Evolutionary conservation across 2,797 vertebrate species (phyloP).

Genomic region (Xyrichtys novacula): DNA sequence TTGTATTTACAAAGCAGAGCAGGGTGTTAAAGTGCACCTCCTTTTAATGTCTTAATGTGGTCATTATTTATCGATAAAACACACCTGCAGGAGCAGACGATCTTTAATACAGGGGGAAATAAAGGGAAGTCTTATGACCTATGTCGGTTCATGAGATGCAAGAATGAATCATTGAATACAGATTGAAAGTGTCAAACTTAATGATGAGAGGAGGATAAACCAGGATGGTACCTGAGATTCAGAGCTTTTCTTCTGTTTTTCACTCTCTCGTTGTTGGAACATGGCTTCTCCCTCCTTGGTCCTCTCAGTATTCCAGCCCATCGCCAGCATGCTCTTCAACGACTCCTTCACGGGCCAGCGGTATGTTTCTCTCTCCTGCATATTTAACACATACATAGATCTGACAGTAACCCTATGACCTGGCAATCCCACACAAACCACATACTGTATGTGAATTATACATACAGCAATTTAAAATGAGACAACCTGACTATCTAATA

Average conservation of each 20-base stretch:
- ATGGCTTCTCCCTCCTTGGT: conserved; percentile 94
- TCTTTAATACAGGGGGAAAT: background rate
- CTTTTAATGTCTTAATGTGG: conserved; percentile 11
- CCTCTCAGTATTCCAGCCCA: conserved; percentile 95
- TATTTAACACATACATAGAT: conserved; percentile 19
- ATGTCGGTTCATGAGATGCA: background rate
- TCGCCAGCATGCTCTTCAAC: conserved; percentile 95
- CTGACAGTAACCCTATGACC: background rate
- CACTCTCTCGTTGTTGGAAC: conserved; percentile 92
- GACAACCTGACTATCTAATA: no score
- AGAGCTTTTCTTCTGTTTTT: conserved; percentile 90
- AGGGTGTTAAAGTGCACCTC: conserved; percentile 1
- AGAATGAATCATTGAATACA: no score
- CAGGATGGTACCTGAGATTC: conserved; percentile 86
- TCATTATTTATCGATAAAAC: background rate
- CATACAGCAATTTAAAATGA: no score
- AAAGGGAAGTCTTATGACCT: background rate
- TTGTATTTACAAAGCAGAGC: background rate
- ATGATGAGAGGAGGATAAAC: background rate
- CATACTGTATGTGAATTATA: no score
- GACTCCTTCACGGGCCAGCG: conserved; percentile 97
- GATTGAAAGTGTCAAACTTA: background rate
- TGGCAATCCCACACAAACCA: background rate
- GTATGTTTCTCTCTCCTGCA: conserved; percentile 96
- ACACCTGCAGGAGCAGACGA: background rate